Percentiles rank a stretch among this genome's conserved stretches.
These are phyloP conservation scores for Ophion ellenae DNA, from an alignment of 2,888 invertebrate genomes.

Conservation along the genomic window DNA sequence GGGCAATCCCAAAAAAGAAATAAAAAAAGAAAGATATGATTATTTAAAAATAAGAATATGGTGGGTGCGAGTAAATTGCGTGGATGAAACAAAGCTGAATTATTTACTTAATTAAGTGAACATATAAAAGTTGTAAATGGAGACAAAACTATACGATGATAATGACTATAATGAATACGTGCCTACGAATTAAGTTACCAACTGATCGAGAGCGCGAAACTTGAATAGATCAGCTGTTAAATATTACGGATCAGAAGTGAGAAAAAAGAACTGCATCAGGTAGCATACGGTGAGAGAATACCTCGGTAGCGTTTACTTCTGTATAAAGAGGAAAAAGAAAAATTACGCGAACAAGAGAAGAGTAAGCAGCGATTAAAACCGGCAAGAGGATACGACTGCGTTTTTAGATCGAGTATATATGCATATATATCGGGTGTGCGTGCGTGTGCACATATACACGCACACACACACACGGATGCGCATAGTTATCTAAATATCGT, in stretches of 20 bases:
- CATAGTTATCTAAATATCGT: constrained; percentile 35
- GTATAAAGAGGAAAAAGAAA: constrained; percentile 61
- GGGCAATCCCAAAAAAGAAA: constrained; percentile 33
- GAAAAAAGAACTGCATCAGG: constrained; percentile 31
- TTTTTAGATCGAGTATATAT: constrained; percentile 69
- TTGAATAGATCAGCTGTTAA: constrained; percentile 46
- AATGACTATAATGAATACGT: constrained; percentile 51
- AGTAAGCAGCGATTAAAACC: constrained; percentile 5
- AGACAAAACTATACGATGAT: constrained; percentile 60
- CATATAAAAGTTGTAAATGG: constrained; percentile 49
- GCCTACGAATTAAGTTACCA: constrained; percentile 69
- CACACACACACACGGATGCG: constrained; percentile 9
- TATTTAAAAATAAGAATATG: not conserved
- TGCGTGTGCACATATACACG: constrained; percentile 38
- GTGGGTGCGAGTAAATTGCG: constrained; percentile 1
- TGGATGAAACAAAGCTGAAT: constrained; percentile 20
- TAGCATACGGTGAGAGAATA: constrained; percentile 52
- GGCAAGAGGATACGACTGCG: constrained; percentile 65
- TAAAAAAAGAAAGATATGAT: not conserved
- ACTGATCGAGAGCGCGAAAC: constrained; percentile 48
- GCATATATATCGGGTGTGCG: constrained; percentile 59
- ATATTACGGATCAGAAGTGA: constrained; percentile 42
- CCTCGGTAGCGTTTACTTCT: constrained; percentile 74
- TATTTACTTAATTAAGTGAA: constrained; percentile 56
- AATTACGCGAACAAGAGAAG: not conserved